Percentiles rank a stretch among this genome's conserved stretches.
Evolutionary conservation across 2,797 vertebrate species (phyloP).

Genomic region (Neosalanx taihuensis): DNA sequence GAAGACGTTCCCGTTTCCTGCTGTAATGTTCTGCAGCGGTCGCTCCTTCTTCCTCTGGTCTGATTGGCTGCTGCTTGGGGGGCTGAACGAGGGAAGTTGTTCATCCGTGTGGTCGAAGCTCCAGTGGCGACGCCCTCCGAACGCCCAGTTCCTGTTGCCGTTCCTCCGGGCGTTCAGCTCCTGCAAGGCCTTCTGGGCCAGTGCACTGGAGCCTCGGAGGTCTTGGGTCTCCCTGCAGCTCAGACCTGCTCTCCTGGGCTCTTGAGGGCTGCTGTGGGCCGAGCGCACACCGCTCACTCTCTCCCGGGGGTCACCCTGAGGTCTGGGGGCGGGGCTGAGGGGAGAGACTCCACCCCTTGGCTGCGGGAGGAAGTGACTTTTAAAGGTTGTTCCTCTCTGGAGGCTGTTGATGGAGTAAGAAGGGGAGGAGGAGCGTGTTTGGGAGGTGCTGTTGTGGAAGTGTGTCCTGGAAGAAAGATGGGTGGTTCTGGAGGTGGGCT

Average conservation of each 20-base stretch:
- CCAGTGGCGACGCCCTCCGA: slow-evolving; percentile 60
- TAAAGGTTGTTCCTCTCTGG: slow-evolving; percentile 58
- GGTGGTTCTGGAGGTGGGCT: slow-evolving; percentile 27
- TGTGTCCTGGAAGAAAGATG: slow-evolving; percentile 39
- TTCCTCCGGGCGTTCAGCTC: slow-evolving; percentile 62
- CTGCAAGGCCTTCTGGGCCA: slow-evolving; percentile 56
- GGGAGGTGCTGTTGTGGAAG: slow-evolving; percentile 42
- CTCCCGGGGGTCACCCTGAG: slow-evolving; percentile 42
- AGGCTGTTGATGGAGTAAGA: slow-evolving; percentile 52
- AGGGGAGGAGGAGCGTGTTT: slow-evolving; percentile 41
- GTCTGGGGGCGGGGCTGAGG: slow-evolving; percentile 24
- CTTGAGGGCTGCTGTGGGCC: slow-evolving; percentile 77
- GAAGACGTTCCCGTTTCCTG: slow-evolving; percentile 65
- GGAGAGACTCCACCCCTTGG: slow-evolving; percentile 38
- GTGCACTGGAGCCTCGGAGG: slow-evolving; percentile 40
- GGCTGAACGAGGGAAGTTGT: slow-evolving; percentile 10
- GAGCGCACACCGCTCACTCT: slow-evolving; percentile 61
- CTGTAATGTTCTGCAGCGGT: slow-evolving; percentile 33
- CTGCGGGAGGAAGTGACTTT: slow-evolving; percentile 57
- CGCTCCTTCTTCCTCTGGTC: slow-evolving; percentile 35
- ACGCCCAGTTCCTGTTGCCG: slow-evolving; percentile 72
- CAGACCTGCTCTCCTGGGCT: slow-evolving; percentile 58
- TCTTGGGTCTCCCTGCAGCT: slow-evolving; percentile 70
- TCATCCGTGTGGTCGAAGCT: slow-evolving; percentile 61
- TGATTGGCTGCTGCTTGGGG: slow-evolving; percentile 30